Evolutionary conservation across 1,140 invertebrate species (phyloP).

Genomic region (Heliconius melpomene): DNA sequence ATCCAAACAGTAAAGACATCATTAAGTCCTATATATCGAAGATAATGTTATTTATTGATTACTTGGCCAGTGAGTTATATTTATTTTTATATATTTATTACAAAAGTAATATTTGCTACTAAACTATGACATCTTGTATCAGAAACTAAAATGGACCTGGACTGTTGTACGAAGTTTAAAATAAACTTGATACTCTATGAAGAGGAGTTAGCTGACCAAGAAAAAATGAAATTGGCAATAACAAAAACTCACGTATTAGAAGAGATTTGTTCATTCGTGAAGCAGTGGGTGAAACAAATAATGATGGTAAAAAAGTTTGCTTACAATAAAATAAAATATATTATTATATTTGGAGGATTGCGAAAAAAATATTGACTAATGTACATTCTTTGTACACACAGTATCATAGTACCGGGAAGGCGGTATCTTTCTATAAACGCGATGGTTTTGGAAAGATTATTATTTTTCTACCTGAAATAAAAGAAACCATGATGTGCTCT

Average conservation of each 20-base stretch:
- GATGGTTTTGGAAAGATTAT: too few relatives aligned
- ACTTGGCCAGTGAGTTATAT: constrained; percentile 62
- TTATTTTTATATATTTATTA: neutral
- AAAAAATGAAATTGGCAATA: constrained; percentile 75
- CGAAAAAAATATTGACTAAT: too few relatives aligned
- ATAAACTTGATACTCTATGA: constrained; percentile 81
- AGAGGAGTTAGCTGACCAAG: constrained; percentile 78
- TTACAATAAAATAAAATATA: neutral
- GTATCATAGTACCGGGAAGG: too few relatives aligned
- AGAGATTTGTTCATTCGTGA: constrained; percentile 82
- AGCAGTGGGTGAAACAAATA: constrained; percentile 84
- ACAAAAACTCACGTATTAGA: constrained; percentile 78
- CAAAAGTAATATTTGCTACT: too few relatives aligned
- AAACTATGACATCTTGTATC: neutral
- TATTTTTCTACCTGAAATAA: too few relatives aligned
- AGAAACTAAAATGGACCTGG: constrained; percentile 84
- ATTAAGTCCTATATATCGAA: constrained; percentile 67
- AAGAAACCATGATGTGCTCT: too few relatives aligned
- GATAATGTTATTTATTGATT: constrained; percentile 72
- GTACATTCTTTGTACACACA: too few relatives aligned
- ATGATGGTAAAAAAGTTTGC: constrained; percentile 78
- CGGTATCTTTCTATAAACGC: too few relatives aligned
- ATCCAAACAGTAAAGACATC: constrained; percentile 62
- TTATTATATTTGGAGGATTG: too few relatives aligned
- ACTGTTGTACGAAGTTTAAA: constrained; percentile 81